Percentiles rank a stretch among this genome's conserved stretches.
Evolutionary conservation across 2,113 vertebrate genomes (phyloP).

Genomic region (Anser cygnoides): DNA sequence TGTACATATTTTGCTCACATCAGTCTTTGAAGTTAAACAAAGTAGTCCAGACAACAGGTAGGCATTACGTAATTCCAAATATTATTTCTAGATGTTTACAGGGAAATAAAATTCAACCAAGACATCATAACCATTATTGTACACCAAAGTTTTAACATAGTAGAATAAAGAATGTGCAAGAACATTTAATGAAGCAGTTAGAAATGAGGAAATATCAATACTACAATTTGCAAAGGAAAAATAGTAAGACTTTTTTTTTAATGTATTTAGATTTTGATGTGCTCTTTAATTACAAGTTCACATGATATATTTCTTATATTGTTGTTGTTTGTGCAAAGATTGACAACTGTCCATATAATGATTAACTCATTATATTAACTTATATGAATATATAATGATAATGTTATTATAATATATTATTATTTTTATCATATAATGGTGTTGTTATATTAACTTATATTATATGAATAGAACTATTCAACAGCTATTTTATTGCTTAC

Average conservation of each 20-base stretch:
- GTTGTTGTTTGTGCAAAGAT: background rate
- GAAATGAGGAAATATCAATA: background rate
- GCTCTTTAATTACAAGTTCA: constrained; percentile 18
- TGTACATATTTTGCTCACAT: background rate
- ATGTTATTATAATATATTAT: too few species aligned
- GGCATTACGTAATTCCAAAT: background rate
- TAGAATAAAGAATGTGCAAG: background rate
- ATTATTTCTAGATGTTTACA: background rate
- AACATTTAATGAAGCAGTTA: background rate
- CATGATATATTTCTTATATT: background rate
- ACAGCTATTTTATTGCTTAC: background rate
- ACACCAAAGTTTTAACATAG: background rate
- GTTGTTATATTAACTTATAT: too few species aligned
- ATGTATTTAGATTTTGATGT: background rate
- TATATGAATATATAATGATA: too few species aligned
- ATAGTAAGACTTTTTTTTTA: background rate
- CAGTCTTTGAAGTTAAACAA: background rate
- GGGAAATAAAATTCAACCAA: background rate
- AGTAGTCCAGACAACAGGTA: background rate
- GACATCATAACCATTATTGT: background rate
- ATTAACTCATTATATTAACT: background rate
- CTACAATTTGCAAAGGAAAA: background rate
- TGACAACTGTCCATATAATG: background rate
- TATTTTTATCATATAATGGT: too few species aligned
- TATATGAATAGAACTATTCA: background rate